Evolutionary conservation across 1,140 invertebrate species (phyloP).

Genomic region (Paralvinella palmiformis): DNA sequence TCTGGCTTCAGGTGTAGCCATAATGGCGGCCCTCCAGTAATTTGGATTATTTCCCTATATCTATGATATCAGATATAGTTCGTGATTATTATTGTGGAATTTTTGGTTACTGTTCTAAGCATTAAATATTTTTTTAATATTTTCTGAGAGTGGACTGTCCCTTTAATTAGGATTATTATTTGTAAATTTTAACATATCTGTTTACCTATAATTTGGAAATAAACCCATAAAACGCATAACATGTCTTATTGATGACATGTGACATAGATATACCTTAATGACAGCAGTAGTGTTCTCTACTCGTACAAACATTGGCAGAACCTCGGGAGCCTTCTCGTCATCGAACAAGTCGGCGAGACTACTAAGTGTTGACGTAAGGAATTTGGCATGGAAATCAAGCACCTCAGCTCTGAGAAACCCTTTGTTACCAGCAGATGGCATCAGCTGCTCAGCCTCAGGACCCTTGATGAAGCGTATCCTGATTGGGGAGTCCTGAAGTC

Average conservation of each 20-base stretch:
- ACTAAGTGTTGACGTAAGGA: conserved; percentile 74
- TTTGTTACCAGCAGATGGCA: conserved; percentile 14
- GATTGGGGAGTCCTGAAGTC: not conserved
- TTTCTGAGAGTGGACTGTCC: too few species aligned
- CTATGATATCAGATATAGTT: too few species aligned
- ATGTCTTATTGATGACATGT: conserved; percentile 10
- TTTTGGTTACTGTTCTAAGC: too few species aligned
- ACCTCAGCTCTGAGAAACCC: conserved; percentile 25
- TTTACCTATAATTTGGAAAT: too few species aligned
- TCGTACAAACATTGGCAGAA: conserved; percentile 69
- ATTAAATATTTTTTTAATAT: too few species aligned
- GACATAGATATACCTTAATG: conserved; percentile 28
- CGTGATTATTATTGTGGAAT: too few species aligned
- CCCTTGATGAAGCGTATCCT: not conserved
- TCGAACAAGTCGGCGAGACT: conserved; percentile 74
- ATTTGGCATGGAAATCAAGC: conserved; percentile 34
- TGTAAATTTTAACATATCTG: conserved; percentile 1
- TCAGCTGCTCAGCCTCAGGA: not conserved
- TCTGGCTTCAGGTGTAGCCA: too few species aligned
- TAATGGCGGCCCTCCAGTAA: too few species aligned
- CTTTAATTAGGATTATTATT: not conserved
- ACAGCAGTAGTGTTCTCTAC: conserved; percentile 31
- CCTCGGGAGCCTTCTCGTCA: conserved; percentile 72
- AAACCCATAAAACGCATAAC: too few species aligned
- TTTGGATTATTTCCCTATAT: too few species aligned